phyloP scores from a whole-genome alignment of 2,797 vertebrate genomes.

The Odontamblyopus rebecca region DNA sequence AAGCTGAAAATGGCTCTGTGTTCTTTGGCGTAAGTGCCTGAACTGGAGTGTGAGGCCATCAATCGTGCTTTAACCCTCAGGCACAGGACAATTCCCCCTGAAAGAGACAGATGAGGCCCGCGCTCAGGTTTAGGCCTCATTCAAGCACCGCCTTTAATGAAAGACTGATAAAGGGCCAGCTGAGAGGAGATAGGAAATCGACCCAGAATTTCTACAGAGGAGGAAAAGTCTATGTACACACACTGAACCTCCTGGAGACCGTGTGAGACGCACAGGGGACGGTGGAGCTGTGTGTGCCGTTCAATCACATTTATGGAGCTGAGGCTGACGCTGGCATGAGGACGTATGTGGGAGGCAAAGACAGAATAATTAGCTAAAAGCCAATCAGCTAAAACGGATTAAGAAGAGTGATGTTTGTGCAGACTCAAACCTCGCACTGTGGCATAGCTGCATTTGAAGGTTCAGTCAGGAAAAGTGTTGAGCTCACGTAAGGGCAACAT shows the following conservation, averaged over 20 bases:
- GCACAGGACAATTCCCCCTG: neutral
- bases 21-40: neutral
- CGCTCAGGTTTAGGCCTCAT: neutral
- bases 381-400: neutral
- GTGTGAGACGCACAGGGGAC: no score
- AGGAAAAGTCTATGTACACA: no score
- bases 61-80: neutral
- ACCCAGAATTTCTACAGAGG: no score
- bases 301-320: neutral
- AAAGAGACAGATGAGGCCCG: neutral
- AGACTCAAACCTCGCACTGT: neutral
- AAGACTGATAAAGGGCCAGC: neutral
- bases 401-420: neutral
- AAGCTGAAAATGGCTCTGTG: neutral
- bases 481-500: no score
- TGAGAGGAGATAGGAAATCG: neutral
- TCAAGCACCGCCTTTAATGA: neutral
- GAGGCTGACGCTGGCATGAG: neutral
- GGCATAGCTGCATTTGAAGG: no score
- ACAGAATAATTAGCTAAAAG: conserved; percentile 5
- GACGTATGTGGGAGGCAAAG: neutral
- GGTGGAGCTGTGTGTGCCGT: neutral
- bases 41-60: neutral
- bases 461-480: no score
- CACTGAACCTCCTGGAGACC: no score